Conservation (phyloP, 2,113 vertebrate species). For the Cephalopholis sonnerati region DNA sequence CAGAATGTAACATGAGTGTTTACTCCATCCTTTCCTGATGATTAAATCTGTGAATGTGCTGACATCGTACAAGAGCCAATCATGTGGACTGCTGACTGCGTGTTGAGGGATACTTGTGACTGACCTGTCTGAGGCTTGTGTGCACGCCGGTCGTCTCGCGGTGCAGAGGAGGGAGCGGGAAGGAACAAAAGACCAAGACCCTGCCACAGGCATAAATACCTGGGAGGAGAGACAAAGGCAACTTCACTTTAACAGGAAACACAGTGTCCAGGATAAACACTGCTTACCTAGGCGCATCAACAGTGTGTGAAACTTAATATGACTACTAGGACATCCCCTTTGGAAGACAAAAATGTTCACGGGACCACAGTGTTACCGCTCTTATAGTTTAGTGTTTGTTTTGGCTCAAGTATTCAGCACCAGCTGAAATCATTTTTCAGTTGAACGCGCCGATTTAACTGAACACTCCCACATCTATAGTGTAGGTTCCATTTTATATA, state of each 20-base stretch:
- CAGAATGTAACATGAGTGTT: neutral
- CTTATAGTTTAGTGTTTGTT: conserved; percentile 36
- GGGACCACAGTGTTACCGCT: conserved; percentile 18
- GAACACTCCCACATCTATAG: conserved; percentile 22
- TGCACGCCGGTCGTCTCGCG: conserved; percentile 30
- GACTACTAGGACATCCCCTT: conserved; percentile 28
- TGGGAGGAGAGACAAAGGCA: conserved; percentile 65
- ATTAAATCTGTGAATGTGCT: neutral
- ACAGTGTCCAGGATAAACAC: conserved; percentile 65
- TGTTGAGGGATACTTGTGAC: conserved; percentile 34
- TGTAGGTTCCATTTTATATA: conserved; percentile 29
- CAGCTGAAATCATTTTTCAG: conserved; percentile 1
- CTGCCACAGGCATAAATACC: conserved; percentile 70
- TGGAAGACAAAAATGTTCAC: conserved; percentile 32
- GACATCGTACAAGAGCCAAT: conserved; percentile 24
- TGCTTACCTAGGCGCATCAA: conserved; percentile 47
- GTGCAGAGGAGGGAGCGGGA: conserved; percentile 42
- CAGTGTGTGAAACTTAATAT: conserved; percentile 62
- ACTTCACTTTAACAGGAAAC: conserved; percentile 64
- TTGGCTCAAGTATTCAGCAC: conserved; percentile 26
- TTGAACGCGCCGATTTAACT: neutral
- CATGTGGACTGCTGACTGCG: conserved; percentile 28
- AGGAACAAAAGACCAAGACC: conserved; percentile 68
- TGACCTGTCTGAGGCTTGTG: conserved; percentile 62
- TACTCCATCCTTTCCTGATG: neutral